Conservation (phyloP, 2,797 vertebrate species). For the Danio albolineatus region DNA sequence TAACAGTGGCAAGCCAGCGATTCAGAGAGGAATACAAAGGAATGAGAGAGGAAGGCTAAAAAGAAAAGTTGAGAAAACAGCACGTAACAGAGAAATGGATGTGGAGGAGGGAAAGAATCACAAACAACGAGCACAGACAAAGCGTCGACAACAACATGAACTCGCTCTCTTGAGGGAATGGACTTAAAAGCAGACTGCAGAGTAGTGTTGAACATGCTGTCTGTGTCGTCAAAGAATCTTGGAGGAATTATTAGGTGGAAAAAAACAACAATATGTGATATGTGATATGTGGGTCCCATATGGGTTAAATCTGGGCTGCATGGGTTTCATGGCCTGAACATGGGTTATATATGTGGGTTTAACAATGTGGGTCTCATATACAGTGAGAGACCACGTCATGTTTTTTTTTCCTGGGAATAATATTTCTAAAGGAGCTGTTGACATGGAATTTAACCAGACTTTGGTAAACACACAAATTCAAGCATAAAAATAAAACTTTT, state of each 20-base stretch:
- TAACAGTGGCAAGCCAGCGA: conserved; percentile 20
- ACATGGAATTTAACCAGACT: too few species aligned
- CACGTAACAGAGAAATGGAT: conserved; percentile 17
- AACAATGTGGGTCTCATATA: too few species aligned
- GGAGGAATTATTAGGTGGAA: not conserved
- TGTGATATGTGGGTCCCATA: too few species aligned
- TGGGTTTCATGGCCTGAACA: too few species aligned
- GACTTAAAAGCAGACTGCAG: not conserved
- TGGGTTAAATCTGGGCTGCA: too few species aligned
- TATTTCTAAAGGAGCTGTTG: too few species aligned
- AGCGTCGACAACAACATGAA: not conserved
- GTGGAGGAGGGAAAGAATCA: conserved; percentile 4
- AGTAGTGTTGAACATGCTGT: not conserved
- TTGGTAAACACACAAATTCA: too few species aligned
- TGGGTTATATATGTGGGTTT: too few species aligned
- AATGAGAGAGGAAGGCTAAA: conserved; percentile 6
- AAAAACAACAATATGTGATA: too few species aligned
- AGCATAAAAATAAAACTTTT: too few species aligned
- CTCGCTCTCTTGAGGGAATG: not conserved
- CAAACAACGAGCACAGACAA: not conserved
- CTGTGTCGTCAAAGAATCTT: not conserved
- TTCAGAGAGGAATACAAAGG: conserved; percentile 22
- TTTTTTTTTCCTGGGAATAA: too few species aligned
- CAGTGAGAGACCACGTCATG: too few species aligned
- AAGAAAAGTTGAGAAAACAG: conserved; percentile 9